A percentile compares a stretch with the other conserved stretches of the same genome.
These are phyloP conservation scores for Bryconaethiops microstoma DNA, from an alignment of 2,797 vertebrate species.

Conservation along the genomic window DNA sequence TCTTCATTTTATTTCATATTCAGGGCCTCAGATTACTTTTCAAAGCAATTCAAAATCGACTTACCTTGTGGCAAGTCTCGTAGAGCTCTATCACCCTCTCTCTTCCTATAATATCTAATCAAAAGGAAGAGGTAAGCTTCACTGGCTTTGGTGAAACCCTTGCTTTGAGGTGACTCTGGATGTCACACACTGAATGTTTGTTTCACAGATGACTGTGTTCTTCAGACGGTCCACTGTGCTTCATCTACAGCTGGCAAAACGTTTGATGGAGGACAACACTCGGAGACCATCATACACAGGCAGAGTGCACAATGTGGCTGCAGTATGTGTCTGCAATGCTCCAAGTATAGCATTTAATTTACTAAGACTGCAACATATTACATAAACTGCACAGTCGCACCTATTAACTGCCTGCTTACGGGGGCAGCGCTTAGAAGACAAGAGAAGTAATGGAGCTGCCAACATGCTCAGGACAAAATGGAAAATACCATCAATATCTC, in stretches of 20 bases:
- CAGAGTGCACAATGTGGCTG: no score
- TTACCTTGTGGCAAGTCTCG: constrained; percentile 6
- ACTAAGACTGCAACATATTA: no score
- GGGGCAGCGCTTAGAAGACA: no score
- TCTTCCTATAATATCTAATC: constrained; percentile 28
- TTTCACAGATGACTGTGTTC: constrained; percentile 44
- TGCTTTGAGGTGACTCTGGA: constrained; percentile 24
- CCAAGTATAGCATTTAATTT: no score
- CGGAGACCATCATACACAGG: no score
- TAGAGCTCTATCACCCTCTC: background rate
- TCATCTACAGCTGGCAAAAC: constrained; percentile 16
- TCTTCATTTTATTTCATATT: constrained; percentile 14
- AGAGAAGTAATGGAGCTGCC: no score
- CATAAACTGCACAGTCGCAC: no score
- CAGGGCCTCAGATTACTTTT: constrained; percentile 14
- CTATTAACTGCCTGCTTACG: no score
- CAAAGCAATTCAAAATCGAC: constrained; percentile 13
- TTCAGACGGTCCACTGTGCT: constrained; percentile 27
- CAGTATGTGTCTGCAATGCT: no score
- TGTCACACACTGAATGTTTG: constrained; percentile 26
- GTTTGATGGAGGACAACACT: background rate
- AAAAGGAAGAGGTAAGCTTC: background rate
- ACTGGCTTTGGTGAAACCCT: constrained; percentile 5
- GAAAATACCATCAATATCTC: no score
- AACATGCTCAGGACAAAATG: no score